Evolutionary conservation across 1,140 invertebrate genomes (phyloP).

Genomic region (Cheumatopsyche charites): DNA sequence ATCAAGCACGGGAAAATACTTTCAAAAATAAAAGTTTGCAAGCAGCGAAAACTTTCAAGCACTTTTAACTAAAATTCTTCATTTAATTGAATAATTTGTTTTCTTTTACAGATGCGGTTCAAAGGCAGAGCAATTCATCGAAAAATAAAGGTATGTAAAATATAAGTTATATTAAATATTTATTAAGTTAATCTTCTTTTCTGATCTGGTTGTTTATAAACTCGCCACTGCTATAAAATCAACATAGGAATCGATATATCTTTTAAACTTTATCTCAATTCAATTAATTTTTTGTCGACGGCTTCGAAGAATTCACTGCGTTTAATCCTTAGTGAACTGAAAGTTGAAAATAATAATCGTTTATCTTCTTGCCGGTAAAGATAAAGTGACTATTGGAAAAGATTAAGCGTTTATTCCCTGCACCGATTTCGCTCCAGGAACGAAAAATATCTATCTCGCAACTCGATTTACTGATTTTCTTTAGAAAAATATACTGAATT

Average conservation of each 20-base stretch:
- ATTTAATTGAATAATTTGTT: not conserved
- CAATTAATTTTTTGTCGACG: conserved; percentile 19
- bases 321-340: conserved; percentile 24
- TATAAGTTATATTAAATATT: too few species aligned
- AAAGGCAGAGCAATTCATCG: not conserved
- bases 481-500: too few species aligned
- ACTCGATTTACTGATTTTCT: not conserved
- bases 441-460: not conserved
- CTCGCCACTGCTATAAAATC: too few species aligned
- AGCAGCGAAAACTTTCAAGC: too few species aligned
- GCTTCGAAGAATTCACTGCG: conserved; percentile 10
- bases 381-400: conserved; percentile 22
- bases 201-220: too few species aligned
- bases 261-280: conserved; percentile 1
- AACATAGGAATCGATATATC: not conserved
- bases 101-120: not conserved
- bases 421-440: not conserved
- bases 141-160: not conserved
- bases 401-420: not conserved
- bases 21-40: too few species aligned
- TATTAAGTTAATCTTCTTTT: too few species aligned
- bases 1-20: too few species aligned
- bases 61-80: too few species aligned
- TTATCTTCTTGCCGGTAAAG: conserved; percentile 22
- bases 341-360: conserved; percentile 27